phyloP scores from a whole-genome alignment of 2,113 vertebrate species.

The Agapornis roseicollis region DNA sequence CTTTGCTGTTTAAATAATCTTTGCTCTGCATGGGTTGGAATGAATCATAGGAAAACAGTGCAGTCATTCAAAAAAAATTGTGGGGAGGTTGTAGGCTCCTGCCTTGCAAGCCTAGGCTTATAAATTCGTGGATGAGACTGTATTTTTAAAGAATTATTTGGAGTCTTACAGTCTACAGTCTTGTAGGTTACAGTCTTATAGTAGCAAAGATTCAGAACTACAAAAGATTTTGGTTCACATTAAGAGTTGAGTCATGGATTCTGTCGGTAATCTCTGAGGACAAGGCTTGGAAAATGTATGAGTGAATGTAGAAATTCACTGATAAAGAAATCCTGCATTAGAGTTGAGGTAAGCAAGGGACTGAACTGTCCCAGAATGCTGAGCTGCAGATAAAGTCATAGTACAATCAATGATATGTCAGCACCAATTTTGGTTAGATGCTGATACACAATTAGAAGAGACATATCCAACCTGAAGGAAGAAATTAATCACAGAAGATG shows the following conservation, averaged over 20 bases:
- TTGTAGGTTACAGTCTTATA: neutral
- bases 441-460: slow-evolving; percentile 32
- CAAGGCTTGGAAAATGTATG: neutral
- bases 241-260: slow-evolving; percentile 47
- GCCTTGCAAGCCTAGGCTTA: neutral
- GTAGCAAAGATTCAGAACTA: neutral
- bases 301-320: slow-evolving; percentile 28
- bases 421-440: slow-evolving; percentile 23
- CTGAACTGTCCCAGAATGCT: slow-evolving; percentile 7
- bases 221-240: slow-evolving; percentile 31
- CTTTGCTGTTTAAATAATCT: neutral
- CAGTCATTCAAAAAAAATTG: neutral
- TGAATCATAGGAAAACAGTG: neutral
- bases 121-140: neutral
- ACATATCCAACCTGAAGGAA: slow-evolving; percentile 45
- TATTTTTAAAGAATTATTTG: neutral
- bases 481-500: slow-evolving; percentile 47
- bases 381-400: slow-evolving; percentile 30
- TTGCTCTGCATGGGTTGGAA: neutral
- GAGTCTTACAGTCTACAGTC: slow-evolving; percentile 2
- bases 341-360: slow-evolving; percentile 4
- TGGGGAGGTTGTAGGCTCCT: neutral
- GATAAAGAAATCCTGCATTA: slow-evolving; percentile 6
- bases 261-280: slow-evolving; percentile 1
- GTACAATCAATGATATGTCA: slow-evolving; percentile 17